phyloP scores from a whole-genome alignment of 2,797 vertebrate genomes.

The Ataeniobius toweri region DNA sequence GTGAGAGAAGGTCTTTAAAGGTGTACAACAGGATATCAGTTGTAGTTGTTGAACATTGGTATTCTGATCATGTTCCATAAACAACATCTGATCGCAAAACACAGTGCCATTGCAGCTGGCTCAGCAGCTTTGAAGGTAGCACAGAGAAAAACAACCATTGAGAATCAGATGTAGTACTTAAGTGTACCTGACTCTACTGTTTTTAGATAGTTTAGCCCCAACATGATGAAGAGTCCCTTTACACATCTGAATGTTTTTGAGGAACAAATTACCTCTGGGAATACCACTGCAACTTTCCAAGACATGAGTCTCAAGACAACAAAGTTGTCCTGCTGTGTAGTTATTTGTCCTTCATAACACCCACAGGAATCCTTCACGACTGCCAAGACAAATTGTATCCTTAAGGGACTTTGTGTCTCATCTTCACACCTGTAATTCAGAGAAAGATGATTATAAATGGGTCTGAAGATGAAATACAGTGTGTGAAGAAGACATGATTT shows the following conservation, averaged over 20 bases:
- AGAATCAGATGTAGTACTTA: background rate
- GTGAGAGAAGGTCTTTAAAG: background rate
- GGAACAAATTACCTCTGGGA: slow-evolving; percentile 13
- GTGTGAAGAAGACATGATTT: slow-evolving; percentile 1
- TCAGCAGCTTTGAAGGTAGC: slow-evolving; percentile 4
- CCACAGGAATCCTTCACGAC: background rate
- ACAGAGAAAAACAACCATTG: background rate
- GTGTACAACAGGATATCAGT: background rate
- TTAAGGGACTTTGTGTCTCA: slow-evolving; percentile 6
- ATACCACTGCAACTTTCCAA: slow-evolving; percentile 9
- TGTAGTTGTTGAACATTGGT: slow-evolving; percentile 3
- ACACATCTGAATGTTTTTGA: slow-evolving; percentile 5
- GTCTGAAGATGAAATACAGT: background rate
- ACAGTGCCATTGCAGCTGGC: background rate
- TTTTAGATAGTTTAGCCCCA: background rate
- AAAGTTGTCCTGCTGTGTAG: slow-evolving; percentile 5
- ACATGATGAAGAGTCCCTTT: background rate
- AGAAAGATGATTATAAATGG: background rate
- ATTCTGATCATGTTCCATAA: slow-evolving; percentile 13
- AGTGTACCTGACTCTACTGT: background rate
- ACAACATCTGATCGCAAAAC: background rate
- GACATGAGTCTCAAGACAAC: slow-evolving; percentile 8
- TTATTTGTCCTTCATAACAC: slow-evolving; percentile 12
- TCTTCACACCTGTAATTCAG: slow-evolving; percentile 1
- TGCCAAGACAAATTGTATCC: slow-evolving; percentile 4